These are phyloP conservation scores for Muscicapa striata DNA, from an alignment of 2,797 vertebrate genomes.

Conservation along the genomic window DNA sequence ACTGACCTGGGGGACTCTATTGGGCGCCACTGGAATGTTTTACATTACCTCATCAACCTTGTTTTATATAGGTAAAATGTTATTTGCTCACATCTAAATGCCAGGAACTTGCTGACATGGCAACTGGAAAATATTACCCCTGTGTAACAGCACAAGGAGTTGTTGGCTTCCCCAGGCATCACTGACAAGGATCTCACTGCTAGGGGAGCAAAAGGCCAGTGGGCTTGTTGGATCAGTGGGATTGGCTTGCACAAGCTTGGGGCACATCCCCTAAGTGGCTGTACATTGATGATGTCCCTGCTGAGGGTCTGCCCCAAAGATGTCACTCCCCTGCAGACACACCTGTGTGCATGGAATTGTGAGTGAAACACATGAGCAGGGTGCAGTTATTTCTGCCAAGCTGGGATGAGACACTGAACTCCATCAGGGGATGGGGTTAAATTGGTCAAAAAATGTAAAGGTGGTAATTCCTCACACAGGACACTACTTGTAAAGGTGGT, in stretches of 20 bases:
- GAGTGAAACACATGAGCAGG: neutral
- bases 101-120: constrained; percentile 16
- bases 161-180: neutral
- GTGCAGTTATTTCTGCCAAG: neutral
- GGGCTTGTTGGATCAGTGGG: neutral
- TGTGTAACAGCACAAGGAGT: neutral
- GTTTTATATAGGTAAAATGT: constrained; percentile 54
- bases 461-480: too few relatives aligned
- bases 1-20: constrained; percentile 42
- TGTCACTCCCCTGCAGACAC: neutral
- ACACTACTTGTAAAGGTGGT: too few relatives aligned
- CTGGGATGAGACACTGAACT: neutral
- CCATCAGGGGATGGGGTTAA: neutral
- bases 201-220: neutral
- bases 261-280: neutral
- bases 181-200: neutral
- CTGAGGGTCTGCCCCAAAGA: neutral
- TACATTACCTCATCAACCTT: constrained; percentile 68
- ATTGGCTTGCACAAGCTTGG: neutral
- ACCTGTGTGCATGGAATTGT: neutral
- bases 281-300: neutral
- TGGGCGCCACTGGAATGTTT: constrained; percentile 47
- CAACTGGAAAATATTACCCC: constrained; percentile 55
- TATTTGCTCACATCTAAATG: constrained; percentile 63
- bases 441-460: neutral